Evolutionary conservation across 2,797 vertebrate species (phyloP).

Genomic region (Delichon dasypus): DNA sequence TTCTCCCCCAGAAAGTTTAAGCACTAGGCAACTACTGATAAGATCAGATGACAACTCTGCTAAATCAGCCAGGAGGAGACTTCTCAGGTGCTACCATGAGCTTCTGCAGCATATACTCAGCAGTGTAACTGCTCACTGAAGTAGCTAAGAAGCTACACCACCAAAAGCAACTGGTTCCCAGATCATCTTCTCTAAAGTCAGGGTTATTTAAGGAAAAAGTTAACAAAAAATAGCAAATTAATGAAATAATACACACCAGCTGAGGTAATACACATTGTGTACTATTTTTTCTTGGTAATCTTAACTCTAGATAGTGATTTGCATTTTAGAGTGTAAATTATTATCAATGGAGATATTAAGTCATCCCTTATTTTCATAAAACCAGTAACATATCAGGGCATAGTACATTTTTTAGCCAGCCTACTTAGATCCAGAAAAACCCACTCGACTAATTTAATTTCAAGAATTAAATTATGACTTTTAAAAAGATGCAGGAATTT

Average conservation of each 20-base stretch:
- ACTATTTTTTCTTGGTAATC: background rate
- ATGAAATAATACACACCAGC: background rate
- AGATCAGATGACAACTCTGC: background rate
- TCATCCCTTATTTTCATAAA: background rate
- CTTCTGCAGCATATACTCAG: background rate
- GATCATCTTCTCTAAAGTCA: background rate
- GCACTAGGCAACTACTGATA: background rate
- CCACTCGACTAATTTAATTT: background rate
- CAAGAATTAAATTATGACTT: background rate
- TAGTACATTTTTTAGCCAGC: background rate
- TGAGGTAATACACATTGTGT: background rate
- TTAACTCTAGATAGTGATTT: background rate
- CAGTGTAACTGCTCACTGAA: fast-evolving
- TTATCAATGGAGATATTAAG: background rate
- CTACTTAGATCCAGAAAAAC: background rate
- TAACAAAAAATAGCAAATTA: background rate
- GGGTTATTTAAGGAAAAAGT: background rate
- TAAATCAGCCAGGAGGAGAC: background rate
- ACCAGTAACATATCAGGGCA: background rate
- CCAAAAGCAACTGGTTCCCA: background rate
- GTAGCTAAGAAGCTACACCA: background rate
- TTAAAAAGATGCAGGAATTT: background rate
- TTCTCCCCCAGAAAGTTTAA: background rate
- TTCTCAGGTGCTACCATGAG: background rate
- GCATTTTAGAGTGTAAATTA: background rate